Evolutionary conservation across 2,113 vertebrate genomes (phyloP), one percentile per base, ranked within the genome.

Genomic region (Chaetorhynchus papuensis): DNA sequence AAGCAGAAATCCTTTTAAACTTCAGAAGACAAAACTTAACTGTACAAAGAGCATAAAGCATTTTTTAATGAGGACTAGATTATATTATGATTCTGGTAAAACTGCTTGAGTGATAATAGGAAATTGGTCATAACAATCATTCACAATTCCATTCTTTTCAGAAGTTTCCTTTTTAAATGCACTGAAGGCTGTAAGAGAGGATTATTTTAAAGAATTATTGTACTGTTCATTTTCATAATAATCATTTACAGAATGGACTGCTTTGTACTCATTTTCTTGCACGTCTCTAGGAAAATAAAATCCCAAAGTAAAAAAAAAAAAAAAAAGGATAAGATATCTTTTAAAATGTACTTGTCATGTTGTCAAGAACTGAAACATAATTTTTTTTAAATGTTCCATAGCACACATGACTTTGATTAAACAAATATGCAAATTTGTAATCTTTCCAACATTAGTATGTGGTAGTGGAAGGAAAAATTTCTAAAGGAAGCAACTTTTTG

Each of bases 61-160:
- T 56, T 95, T 81, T 85, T 91, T 87, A 91, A 84, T 71, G 57
- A 96, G 47, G 27, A 87, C 39, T 61, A 45, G 54, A 92, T 94
- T 97, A 80, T 85, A 82, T 90, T 92, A 35, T 66, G 65, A n/a
- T 52, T 84, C 53, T 81, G n/a, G 24, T 87, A 47, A n/a, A 27
- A 85, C 49, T 70, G 47, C 47, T 72, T 89, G n/a, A 80, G 31
- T 4, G 61, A 87, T 81, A 77, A n/a, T 47, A 31, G 15, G 69
- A 41, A 95, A 49, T 54, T 21, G 69, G 80, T 97, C 74, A 79
- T 86, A 87, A 79, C 22, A 57, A 26, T 92, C 60, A 85, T 84
- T 89, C 65, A 72, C n/a, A 87, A 37, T 94, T 92, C 57, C 30
- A 45, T 90, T 84, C 5, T 91, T 81, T 79, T 78, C 60, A 76